phyloP scores from a whole-genome alignment of 2,888 invertebrate species.

The Eupeodes luniger region DNA sequence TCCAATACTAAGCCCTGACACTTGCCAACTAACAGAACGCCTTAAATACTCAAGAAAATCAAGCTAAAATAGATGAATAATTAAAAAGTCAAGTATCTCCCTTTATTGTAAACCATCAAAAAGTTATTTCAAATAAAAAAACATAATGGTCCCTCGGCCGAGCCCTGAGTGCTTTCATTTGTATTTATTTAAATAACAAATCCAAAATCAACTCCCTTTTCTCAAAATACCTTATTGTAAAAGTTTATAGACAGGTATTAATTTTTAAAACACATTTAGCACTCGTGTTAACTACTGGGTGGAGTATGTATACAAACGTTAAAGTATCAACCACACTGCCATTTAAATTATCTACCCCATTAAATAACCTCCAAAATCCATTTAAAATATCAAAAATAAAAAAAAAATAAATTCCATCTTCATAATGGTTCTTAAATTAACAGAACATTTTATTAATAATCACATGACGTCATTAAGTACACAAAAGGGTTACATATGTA shows the following conservation, averaged over 20 bases:
- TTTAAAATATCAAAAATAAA: neutral
- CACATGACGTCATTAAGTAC: slow-evolving; percentile 34
- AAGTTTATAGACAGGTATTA: neutral
- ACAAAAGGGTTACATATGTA: slow-evolving; percentile 39
- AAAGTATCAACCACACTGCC: neutral
- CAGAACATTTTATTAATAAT: slow-evolving; percentile 23
- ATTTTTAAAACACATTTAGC: slow-evolving; percentile 7
- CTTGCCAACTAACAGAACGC: too few relatives aligned
- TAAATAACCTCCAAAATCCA: slow-evolving; percentile 9
- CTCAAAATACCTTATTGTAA: too few relatives aligned
- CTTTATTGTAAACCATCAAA: too few relatives aligned
- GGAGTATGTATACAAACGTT: neutral
- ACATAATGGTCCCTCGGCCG: neutral
- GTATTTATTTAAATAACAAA: neutral
- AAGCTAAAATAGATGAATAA: too few relatives aligned
- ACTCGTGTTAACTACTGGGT: neutral
- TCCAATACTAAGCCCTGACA: too few relatives aligned
- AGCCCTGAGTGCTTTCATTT: neutral
- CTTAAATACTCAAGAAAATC: too few relatives aligned
- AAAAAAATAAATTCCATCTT: slow-evolving; percentile 29
- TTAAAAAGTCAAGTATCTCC: too few relatives aligned
- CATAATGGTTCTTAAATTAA: slow-evolving; percentile 35
- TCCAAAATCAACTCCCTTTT: neutral
- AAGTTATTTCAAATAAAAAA: neutral
- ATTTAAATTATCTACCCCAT: slow-evolving; percentile 4